A percentile compares a stretch with the other conserved stretches of the same genome.
phyloP scores from a whole-genome alignment of 2,797 vertebrate species.

The Mus caroli region DNA sequence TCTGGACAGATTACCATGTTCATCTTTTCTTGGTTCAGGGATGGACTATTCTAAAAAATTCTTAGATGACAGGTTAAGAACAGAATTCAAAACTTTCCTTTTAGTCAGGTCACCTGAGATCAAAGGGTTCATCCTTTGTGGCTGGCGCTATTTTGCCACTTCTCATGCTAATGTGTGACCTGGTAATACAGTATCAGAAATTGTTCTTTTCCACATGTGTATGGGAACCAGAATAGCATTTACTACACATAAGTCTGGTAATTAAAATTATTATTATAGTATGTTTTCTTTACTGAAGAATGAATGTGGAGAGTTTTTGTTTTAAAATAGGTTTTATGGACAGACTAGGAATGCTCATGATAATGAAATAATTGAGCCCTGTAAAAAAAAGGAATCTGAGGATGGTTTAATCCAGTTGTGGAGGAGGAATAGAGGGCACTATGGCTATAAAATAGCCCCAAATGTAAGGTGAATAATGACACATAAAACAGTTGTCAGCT shows the following conservation, averaged over 20 bases:
- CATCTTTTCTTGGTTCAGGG: accelerated
- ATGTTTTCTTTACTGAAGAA: neutral
- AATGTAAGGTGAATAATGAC: neutral
- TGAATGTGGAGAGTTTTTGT: neutral
- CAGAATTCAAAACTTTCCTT: neutral
- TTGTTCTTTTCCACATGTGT: accelerated
- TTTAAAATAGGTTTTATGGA: neutral
- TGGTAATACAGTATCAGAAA: neutral
- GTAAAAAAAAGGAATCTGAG: neutral
- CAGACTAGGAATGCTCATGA: neutral
- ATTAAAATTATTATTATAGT: neutral
- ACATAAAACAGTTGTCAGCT: neutral
- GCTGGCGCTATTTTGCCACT: neutral
- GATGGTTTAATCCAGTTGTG: neutral
- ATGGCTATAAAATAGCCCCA: neutral
- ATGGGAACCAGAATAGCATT: no score
- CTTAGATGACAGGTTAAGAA: neutral
- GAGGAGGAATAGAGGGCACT: neutral
- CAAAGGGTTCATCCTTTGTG: neutral
- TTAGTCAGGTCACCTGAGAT: neutral
- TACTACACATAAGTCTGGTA: neutral
- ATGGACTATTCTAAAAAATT: neutral
- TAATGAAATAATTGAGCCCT: neutral
- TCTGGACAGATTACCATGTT: accelerated
- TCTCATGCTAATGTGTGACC: neutral